Evolutionary conservation across 2,888 invertebrate species (phyloP), one percentile per base, ranked within the genome.

Genomic region (Melinaea menophilus): DNA sequence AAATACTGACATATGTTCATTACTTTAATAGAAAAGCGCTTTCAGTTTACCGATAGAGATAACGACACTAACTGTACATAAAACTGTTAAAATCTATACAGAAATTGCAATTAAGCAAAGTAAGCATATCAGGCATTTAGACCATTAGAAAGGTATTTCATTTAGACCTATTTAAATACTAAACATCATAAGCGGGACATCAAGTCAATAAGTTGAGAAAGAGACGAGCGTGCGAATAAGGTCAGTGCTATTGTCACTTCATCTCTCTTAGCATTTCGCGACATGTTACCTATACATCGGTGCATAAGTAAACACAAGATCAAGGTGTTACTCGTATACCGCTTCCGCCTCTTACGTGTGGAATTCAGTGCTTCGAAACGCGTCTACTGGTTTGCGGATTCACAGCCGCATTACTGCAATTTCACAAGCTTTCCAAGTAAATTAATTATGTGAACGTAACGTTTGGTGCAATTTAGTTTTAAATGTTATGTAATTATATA

Each of bases 221-320:
- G 79, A 81, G 81, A 81, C 81, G 82, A 75, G 79, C 85, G 85
- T 89, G 89, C 79, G 88, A 90, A 88, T 82, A 87, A 80, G 87
- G 87, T 83, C 87, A 80, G 79, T 79, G 81, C 80, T 75, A 86
- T 87, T 88, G 89, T 87, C 84, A 79, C 79, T 73, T 71, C 74
- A 71, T 75, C 69, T 70, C 68, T 64, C 73, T 66, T 67, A 55
- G 61, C 82, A 84, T 81, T 81, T 75, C 70, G 77, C 77, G 78
- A 72, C 70, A 71, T 78, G 78, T 80, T 81, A 82, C 79, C 79
- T 81, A 75, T 77, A 77, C 75, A 75, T 72, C 71, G 70, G 68
- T 74, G 66, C 73, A 69, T 71, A 67, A 60, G 61, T 70, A 73
- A 67, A 71, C 74, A 76, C 81, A 84, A 88, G 86, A 88, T 89